A percentile compares a stretch with the other conserved stretches of the same genome.
Conservation (phyloP, 2,797 vertebrate species). For the Pampus argenteus region DNA sequence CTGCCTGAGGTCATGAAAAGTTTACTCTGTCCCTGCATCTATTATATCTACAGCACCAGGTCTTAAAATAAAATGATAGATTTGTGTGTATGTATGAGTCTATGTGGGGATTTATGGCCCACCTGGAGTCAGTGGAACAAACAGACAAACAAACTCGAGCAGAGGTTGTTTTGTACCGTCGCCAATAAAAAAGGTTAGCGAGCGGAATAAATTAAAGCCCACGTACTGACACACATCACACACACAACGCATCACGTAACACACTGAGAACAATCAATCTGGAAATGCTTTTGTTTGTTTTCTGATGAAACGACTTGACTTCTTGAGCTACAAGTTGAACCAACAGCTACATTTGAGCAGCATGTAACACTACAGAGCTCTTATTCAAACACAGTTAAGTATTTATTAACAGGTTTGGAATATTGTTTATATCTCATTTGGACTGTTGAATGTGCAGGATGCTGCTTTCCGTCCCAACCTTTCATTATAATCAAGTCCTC, state of each 20-base stretch:
- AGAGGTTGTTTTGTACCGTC: slow-evolving; percentile 30
- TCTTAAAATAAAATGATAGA: slow-evolving; percentile 11
- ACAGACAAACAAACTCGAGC: slow-evolving; percentile 15
- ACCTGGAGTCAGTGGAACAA: slow-evolving; percentile 4
- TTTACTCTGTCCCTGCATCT: background rate
- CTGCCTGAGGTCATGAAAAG: slow-evolving; percentile 3
- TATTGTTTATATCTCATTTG: slow-evolving; percentile 4
- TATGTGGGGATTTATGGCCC: slow-evolving; percentile 16
- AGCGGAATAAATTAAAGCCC: slow-evolving; percentile 11
- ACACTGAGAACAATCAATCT: slow-evolving; percentile 37
- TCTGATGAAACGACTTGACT: slow-evolving; percentile 37
- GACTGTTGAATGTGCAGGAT: slow-evolving; percentile 8
- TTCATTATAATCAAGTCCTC: slow-evolving; percentile 48
- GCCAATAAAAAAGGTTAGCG: slow-evolving; percentile 42
- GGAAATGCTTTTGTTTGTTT: slow-evolving; percentile 53
- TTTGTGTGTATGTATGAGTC: slow-evolving; percentile 1
- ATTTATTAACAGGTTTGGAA: background rate
- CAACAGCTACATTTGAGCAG: slow-evolving; percentile 24
- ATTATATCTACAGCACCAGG: background rate
- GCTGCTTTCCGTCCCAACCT: background rate
- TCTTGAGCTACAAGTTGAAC: slow-evolving; percentile 8
- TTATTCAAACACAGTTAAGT: background rate
- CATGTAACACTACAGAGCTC: slow-evolving; percentile 4
- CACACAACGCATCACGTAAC: background rate
- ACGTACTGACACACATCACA: slow-evolving; percentile 1